Base-by-base conservation (phyloP, 2,113 vertebrate genomes). In the Monopterus albus region DNA sequence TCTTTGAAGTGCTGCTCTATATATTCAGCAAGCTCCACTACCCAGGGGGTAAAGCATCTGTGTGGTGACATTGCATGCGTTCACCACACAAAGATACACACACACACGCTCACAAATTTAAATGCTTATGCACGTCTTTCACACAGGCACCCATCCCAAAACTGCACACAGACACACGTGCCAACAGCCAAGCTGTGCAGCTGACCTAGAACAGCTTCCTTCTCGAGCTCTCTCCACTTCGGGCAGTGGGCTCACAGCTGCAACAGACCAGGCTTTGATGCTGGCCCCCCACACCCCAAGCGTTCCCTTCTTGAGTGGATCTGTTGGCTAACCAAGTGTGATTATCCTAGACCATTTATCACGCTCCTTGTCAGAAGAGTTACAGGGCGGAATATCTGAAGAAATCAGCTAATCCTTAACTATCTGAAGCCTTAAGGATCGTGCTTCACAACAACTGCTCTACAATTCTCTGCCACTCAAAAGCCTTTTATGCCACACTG, bases 1-100 rank as follows among this genome's bases (percentile, higher is more conserved):
- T 70, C 89, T 92, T 91, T 93, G 89, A 92, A 90, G 90, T 87
- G 72, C 72, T 88, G 84, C 87, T 84, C 86, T 79, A 87, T 90
- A 90, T 88, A 89, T 87, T 84, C 70, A 45, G 79, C 59, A 31
- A 72, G 84, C 75, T 84, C 49, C 77, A 58, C 73, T 65, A 82
- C 83, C 88, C 87, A 80, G 79, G 80, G 87, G 83, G 82, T 67
- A 64, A 75, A 75, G 79, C 76, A 76, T 83, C 72, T 87, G 79
- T 38, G 82, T 75, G 81, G 84, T 84, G 86, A 84, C 85, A 89
- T 46, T 66, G 81, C 84, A 70, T 74, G 70, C 73, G 81, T 75
- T 63, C 79, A 82, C 79, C 79, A 82, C 79, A 77, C 46, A 26
- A 78, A 77, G 68, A 66, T 56, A 77, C 46, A 72, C 55, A 26